A percentile compares a stretch with the other conserved stretches of the same genome.
phyloP scores from a whole-genome alignment of 2,113 vertebrate genomes.

The Galemys pyrenaicus region DNA sequence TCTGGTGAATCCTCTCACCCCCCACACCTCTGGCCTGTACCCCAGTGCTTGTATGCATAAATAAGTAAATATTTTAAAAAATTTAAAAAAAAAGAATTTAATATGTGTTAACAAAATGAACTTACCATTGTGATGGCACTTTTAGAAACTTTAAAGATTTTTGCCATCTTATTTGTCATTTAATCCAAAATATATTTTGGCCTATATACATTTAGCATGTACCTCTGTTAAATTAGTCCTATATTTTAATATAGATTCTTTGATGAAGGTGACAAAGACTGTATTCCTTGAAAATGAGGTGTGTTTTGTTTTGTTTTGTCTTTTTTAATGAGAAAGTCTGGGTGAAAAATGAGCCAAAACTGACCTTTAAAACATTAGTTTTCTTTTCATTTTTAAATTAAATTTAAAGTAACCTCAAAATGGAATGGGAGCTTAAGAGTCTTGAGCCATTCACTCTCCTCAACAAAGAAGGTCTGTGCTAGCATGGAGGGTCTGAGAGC shows the following conservation, averaged over 20 bases:
- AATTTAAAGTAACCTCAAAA: slow-evolving; percentile 74
- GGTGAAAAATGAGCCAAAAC: slow-evolving; percentile 71
- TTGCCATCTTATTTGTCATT: neutral
- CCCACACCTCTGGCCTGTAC: too few species aligned
- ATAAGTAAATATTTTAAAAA: too few species aligned
- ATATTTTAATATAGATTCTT: slow-evolving; percentile 39
- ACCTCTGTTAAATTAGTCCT: neutral
- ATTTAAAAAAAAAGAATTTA: too few species aligned
- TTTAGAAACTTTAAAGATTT: neutral
- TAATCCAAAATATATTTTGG: neutral
- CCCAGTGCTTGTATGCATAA: too few species aligned
- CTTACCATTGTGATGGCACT: neutral
- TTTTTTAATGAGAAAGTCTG: slow-evolving; percentile 65
- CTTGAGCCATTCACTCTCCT: slow-evolving; percentile 70
- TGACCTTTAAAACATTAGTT: slow-evolving; percentile 74
- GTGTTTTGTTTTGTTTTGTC: too few species aligned
- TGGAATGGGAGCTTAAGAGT: slow-evolving; percentile 69
- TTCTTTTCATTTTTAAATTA: slow-evolving; percentile 72
- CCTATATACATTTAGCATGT: neutral
- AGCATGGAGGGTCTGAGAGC: slow-evolving; percentile 45
- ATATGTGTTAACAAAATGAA: neutral
- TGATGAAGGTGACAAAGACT: neutral
- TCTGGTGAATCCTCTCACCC: too few species aligned
- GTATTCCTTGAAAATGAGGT: slow-evolving; percentile 49
- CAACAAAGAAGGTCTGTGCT: slow-evolving; percentile 81